phyloP scores from a whole-genome alignment of 2,888 invertebrate species.

The Elysia crispata region DNA sequence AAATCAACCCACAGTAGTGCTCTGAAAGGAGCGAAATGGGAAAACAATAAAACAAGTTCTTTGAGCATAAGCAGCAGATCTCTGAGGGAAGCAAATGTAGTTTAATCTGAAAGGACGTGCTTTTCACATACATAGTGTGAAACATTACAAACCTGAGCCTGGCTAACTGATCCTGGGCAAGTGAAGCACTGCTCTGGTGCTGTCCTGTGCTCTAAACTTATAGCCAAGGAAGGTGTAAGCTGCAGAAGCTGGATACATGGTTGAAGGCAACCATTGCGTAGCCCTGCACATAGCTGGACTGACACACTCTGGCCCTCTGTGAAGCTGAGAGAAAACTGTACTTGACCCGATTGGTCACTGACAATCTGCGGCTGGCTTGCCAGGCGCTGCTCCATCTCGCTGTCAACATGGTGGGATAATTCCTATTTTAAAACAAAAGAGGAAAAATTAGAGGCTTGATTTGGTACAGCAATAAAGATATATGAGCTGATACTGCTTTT shows the following conservation, averaged over 20 bases:
- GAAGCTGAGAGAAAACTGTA: not conserved
- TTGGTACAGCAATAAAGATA: too few species aligned
- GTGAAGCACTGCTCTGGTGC: constrained; percentile 65
- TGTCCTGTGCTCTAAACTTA: constrained; percentile 71
- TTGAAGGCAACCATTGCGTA: constrained; percentile 59
- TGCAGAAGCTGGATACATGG: constrained; percentile 70
- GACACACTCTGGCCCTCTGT: not conserved
- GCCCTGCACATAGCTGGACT: constrained; percentile 64
- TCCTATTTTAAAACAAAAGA: constrained; percentile 26
- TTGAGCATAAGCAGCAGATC: constrained; percentile 14
- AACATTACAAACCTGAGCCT: constrained; percentile 16
- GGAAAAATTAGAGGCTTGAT: not conserved
- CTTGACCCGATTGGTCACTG: not conserved
- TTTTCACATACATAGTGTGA: not conserved
- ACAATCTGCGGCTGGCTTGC: constrained; percentile 22
- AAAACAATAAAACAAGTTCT: too few species aligned
- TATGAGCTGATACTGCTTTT: too few species aligned
- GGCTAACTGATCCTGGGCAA: not conserved
- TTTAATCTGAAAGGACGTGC: not conserved
- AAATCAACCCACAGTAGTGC: too few species aligned
- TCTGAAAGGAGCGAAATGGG: too few species aligned
- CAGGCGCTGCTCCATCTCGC: constrained; percentile 25
- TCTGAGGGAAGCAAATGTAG: constrained; percentile 39
- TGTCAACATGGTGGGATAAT: constrained; percentile 28
- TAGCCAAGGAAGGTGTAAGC: constrained; percentile 64